These are phyloP conservation scores for Laspeyria flexula DNA, from an alignment of 2,888 invertebrate species.

Conservation along the genomic window DNA sequence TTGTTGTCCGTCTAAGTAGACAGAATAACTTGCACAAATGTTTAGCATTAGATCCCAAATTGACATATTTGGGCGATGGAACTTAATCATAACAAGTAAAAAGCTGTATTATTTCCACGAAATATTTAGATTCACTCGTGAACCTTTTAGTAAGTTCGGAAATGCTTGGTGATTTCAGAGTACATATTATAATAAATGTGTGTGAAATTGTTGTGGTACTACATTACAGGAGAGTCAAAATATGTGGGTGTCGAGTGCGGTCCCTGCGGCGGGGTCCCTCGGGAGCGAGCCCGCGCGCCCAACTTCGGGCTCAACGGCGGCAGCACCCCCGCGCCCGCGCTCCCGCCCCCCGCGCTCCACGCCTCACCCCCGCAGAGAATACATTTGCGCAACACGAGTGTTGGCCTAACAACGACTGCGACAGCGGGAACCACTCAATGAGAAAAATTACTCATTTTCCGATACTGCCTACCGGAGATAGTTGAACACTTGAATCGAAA, in stretches of 20 bases:
- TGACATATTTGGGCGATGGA: conserved; percentile 19
- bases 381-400: conserved; percentile 85
- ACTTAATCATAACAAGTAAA: neutral
- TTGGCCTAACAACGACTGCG: conserved; percentile 82
- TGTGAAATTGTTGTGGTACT: conserved; percentile 17
- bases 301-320: conserved; percentile 83
- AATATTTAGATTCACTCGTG: no score
- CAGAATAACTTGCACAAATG: conserved; percentile 68
- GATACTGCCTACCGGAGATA: conserved; percentile 47
- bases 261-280: conserved; percentile 71
- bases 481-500: conserved; percentile 51
- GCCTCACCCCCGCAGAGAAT: conserved; percentile 78
- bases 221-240: conserved; percentile 28
- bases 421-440: conserved; percentile 72
- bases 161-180: no score
- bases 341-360: conserved; percentile 52
- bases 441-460: conserved; percentile 79
- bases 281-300: conserved; percentile 84
- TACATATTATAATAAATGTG: neutral
- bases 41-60: conserved; percentile 54
- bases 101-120: no score
- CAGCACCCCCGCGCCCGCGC: conserved; percentile 50
- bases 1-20: conserved; percentile 71
- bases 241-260: conserved; percentile 63
- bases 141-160: no score